Conservation (phyloP, 2,797 vertebrate genomes). For the Anguilla anguilla region DNA sequence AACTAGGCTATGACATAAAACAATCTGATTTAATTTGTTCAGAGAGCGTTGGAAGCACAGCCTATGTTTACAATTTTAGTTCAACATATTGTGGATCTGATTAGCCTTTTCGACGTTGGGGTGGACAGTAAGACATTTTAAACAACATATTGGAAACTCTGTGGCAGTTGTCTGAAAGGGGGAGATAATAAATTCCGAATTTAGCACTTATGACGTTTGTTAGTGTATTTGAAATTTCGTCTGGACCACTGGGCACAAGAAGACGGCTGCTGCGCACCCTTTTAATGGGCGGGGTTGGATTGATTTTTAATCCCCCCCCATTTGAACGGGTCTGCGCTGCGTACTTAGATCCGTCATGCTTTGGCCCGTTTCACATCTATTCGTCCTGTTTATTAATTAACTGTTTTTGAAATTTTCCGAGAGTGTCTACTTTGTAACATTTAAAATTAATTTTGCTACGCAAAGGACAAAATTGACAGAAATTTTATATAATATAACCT, state of each 20-base stretch:
- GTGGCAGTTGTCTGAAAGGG: background rate
- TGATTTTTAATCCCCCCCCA: background rate
- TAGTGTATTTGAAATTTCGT: background rate
- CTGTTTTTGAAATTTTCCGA: background rate
- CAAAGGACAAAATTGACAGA: background rate
- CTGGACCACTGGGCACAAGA: background rate
- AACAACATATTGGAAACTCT: background rate
- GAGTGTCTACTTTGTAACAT: no score
- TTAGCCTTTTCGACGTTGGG: background rate
- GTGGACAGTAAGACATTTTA: background rate
- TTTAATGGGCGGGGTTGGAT: background rate
- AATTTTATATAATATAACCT: background rate
- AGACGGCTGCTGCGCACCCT: background rate
- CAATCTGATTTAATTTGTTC: background rate
- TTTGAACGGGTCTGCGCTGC: background rate
- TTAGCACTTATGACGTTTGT: background rate
- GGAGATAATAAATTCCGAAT: background rate
- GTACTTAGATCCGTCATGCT: background rate
- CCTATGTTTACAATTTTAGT: background rate
- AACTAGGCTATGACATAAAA: background rate
- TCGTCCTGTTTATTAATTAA: background rate
- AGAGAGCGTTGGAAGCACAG: background rate
- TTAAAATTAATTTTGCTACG: background rate
- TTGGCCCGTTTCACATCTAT: background rate
- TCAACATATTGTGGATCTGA: background rate